These are phyloP conservation scores for Rotaria sp. DNA, from an alignment of 2,888 invertebrate genomes.

Conservation along the genomic window DNA sequence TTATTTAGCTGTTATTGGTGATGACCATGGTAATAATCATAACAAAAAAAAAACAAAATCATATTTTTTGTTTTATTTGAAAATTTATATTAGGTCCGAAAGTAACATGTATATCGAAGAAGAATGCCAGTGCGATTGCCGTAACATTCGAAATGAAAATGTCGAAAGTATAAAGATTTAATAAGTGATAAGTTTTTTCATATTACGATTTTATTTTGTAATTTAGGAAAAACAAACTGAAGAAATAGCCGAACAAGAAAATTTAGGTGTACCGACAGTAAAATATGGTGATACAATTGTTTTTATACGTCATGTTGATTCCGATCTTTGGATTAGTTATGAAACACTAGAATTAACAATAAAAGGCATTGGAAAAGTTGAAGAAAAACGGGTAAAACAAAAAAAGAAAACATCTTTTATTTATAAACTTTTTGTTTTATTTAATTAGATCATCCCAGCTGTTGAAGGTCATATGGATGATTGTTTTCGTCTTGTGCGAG, in stretches of 20 bases:
- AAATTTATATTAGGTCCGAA: background rate
- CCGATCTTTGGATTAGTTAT: constrained; percentile 92
- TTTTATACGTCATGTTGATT: constrained; percentile 90
- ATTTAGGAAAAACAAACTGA: constrained; percentile 62
- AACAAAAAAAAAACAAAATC: too few relatives aligned
- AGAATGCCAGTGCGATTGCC: background rate
- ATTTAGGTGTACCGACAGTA: constrained; percentile 75
- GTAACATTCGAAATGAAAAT: constrained; percentile 25
- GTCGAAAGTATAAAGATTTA: background rate
- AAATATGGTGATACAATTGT: constrained; percentile 97
- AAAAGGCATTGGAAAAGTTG: constrained; percentile 97
- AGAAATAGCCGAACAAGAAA: constrained; percentile 95
- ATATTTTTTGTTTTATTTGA: too few relatives aligned
- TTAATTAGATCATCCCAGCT: constrained; percentile 71
- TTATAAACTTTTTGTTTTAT: background rate
- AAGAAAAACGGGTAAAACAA: constrained; percentile 67
- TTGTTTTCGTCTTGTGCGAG: constrained; percentile 88
- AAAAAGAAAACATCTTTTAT: background rate
- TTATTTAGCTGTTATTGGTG: constrained; percentile 82
- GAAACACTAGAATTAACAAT: constrained; percentile 98
- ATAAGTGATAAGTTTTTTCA: too few relatives aligned
- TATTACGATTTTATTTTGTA: too few relatives aligned
- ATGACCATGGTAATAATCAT: background rate
- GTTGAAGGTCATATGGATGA: constrained; percentile 99
- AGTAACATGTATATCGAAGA: constrained; percentile 30